Percentiles rank a stretch among this genome's conserved stretches.
phyloP scores from a whole-genome alignment of 2,113 vertebrate species.

The Microtus richardsoni region DNA sequence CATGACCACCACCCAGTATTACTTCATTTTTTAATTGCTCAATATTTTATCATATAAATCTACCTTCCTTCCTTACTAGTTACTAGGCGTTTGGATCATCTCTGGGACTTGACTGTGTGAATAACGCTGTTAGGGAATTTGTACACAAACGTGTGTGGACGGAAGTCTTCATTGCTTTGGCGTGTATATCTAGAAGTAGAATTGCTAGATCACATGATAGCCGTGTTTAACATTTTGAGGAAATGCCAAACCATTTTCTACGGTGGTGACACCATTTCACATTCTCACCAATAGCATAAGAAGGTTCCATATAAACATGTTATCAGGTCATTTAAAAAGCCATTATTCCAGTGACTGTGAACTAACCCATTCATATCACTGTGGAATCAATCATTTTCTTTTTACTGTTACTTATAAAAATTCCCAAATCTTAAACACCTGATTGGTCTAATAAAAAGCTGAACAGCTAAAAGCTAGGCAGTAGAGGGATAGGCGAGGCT shows the following conservation, averaged over 20 bases:
- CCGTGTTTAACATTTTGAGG: not conserved
- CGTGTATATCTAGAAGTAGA: not conserved
- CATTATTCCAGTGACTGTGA: not conserved
- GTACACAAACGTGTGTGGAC: not conserved
- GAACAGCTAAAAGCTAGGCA: not conserved
- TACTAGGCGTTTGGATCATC: constrained; percentile 8
- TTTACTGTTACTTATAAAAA: constrained; percentile 31
- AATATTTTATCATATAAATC: not conserved
- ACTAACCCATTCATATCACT: not conserved
- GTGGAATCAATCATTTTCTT: not conserved
- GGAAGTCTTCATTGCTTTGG: not conserved
- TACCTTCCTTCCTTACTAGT: constrained; percentile 9
- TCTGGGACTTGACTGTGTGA: not conserved
- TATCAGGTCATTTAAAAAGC: not conserved
- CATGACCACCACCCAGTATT: too few relatives aligned
- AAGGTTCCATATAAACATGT: not conserved
- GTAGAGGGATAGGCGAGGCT: not conserved
- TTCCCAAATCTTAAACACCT: not conserved
- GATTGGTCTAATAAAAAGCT: not conserved
- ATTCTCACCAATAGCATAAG: not conserved
- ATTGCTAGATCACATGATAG: not conserved
- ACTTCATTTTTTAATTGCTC: not conserved
- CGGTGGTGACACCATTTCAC: not conserved
- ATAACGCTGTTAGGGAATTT: not conserved
- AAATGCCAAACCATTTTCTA: not conserved